Base-by-base conservation (phyloP, 2,888 invertebrate genomes). In the Eilema depressum region DNA sequence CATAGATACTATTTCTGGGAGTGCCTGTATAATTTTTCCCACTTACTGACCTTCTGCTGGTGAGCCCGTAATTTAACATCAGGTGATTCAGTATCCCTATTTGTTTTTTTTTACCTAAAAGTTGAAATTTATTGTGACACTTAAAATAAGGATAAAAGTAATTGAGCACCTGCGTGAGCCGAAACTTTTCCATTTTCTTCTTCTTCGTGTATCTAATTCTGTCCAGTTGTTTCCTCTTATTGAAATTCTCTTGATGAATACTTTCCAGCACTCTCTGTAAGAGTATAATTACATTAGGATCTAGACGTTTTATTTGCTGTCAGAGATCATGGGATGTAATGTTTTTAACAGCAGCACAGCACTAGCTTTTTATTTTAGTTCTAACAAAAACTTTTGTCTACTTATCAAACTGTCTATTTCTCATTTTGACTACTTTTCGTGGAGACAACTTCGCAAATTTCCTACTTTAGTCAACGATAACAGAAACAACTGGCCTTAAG, bases 181-280 rank as follows among this genome's bases (percentile, higher is more conserved):
- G 96, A 81, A 97, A 95, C 73, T 89, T 91, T 78, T 96, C 95
- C 89, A 96, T 96, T 87, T 96, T 96, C 83, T 94, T 94, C 77
- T 96, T 96, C 87, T 96, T 96, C 20, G 94, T 93, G 72, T 96
- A 96, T 76, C 93, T 89, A 26, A 97, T 93, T 73, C 96, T 93
- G 81, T 97, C 97, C 33, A 97, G 89, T 76, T 96, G 96, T 83
- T 97, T 96, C 63, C 96, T 92, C 82, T 96, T 96, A 66, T 96
- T 95, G 74, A 96, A 96, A 85, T 96, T 96, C 76, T 96, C 96
- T 86, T 97, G 96, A 76, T 96, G 94, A 57, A 97, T 92, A 75
- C 95, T 96, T 66, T 96, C 96, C 71, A 96, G 91, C 28, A 97
- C 96, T 90, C 92, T 96, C 97, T 97, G 86, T 41, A 93, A 90